A percentile compares a stretch with the other conserved stretches of the same genome.
phyloP scores from a whole-genome alignment of 2,797 vertebrate genomes.

The Gobio occitaniae region DNA sequence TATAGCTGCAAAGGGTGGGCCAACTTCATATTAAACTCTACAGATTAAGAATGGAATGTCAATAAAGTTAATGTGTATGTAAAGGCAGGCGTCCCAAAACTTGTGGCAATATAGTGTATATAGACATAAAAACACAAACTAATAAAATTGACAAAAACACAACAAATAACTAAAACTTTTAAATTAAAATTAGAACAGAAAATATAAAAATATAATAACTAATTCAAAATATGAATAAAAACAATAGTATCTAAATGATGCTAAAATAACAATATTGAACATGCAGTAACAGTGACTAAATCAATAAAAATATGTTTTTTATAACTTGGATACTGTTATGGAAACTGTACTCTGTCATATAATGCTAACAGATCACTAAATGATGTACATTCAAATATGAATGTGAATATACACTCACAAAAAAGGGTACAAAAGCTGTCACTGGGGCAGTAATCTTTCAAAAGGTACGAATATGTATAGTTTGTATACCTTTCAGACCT shows the following conservation, averaged over 20 bases:
- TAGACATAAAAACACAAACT: neutral
- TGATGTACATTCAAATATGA: neutral
- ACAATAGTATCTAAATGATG: neutral
- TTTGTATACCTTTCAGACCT: neutral
- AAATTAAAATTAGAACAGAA: neutral
- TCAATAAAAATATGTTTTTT: neutral
- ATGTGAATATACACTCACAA: neutral
- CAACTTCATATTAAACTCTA: too few relatives aligned
- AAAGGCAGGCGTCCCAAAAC: too few relatives aligned
- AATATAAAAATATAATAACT: neutral
- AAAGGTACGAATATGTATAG: neutral
- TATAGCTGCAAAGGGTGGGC: too few relatives aligned
- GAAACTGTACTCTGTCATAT: neutral
- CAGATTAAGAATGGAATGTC: too few relatives aligned
- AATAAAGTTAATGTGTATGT: too few relatives aligned
- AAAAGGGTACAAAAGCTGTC: too few relatives aligned
- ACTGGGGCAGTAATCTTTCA: neutral
- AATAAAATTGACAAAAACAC: too few relatives aligned
- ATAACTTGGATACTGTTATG: neutral
- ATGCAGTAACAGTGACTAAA: neutral
- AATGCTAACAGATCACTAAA: neutral
- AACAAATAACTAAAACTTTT: too few relatives aligned
- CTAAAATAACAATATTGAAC: neutral
- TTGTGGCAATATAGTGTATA: neutral
- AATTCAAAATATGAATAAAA: neutral